Evolutionary conservation across 2,113 vertebrate species (phyloP).

Genomic region (Paradoxurus hermaphroditus): DNA sequence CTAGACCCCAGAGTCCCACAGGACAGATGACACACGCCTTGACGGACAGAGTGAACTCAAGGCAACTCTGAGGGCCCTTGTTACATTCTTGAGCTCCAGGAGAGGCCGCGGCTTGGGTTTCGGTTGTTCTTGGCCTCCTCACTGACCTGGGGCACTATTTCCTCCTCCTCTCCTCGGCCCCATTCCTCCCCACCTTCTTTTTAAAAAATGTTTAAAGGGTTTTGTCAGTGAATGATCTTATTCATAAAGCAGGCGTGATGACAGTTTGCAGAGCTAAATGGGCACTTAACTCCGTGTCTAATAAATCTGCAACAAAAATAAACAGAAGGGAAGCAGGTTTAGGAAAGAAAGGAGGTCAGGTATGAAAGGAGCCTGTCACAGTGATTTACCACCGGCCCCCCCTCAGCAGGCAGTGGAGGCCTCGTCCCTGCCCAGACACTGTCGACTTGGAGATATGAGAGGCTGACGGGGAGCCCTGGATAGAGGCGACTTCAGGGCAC

Average conservation of each 20-base stretch:
- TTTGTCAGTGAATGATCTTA: conserved; percentile 83
- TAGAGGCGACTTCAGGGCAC: not conserved
- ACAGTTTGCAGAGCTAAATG: conserved; percentile 80
- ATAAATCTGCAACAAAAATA: conserved; percentile 84
- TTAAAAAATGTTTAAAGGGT: conserved; percentile 76
- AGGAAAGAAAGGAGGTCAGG: conserved; percentile 55
- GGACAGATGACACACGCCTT: conserved; percentile 63
- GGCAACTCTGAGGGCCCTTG: conserved; percentile 42
- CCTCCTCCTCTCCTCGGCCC: conserved; percentile 54
- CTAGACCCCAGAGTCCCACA: conserved; percentile 51
- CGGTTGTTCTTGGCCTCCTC: conserved; percentile 81
- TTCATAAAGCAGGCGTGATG: conserved; percentile 78
- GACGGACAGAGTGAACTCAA: conserved; percentile 67
- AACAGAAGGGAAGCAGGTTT: conserved; percentile 72
- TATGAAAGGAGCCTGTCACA: conserved; percentile 57
- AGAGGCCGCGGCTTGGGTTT: conserved; percentile 75
- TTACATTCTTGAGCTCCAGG: conserved; percentile 71
- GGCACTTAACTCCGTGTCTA: conserved; percentile 79
- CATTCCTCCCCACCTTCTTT: conserved; percentile 29
- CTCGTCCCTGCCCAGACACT: rapidly evolving
- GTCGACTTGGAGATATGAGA: not conserved
- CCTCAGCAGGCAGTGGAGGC: not conserved
- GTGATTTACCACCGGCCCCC: not conserved
- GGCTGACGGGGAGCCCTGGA: not conserved
- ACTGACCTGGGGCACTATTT: conserved; percentile 77